phyloP scores from a whole-genome alignment of 2,888 invertebrate genomes.

The Chloroclystis v-ata region DNA sequence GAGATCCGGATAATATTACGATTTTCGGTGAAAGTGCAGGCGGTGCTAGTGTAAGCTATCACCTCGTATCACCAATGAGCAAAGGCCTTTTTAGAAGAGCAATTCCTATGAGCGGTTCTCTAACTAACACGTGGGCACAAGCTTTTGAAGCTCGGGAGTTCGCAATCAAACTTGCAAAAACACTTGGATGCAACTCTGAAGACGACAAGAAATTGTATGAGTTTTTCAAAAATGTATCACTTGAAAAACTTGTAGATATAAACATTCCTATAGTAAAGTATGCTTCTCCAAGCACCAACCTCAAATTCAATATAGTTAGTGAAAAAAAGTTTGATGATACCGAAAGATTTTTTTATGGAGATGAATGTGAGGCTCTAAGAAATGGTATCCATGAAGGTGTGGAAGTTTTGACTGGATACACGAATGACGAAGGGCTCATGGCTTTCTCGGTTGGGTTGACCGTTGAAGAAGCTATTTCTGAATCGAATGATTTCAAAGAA shows the following conservation, averaged over 20 bases:
- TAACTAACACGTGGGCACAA: slow-evolving; percentile 73
- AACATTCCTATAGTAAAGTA: slow-evolving; percentile 33
- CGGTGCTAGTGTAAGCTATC: slow-evolving; percentile 46
- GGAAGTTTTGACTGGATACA: slow-evolving; percentile 84
- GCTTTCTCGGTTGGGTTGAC: no score
- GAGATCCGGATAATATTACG: slow-evolving; percentile 60
- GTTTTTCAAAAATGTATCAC: slow-evolving; percentile 47
- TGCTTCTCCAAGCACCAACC: slow-evolving; percentile 28
- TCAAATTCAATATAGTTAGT: slow-evolving; percentile 36
- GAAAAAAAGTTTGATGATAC: slow-evolving; percentile 47
- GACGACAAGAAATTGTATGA: slow-evolving; percentile 46
- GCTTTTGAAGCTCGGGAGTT: slow-evolving; percentile 67
- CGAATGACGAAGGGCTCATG: slow-evolving; percentile 81
- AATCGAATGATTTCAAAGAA: no score
- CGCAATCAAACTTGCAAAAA: slow-evolving; percentile 43
- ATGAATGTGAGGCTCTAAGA: slow-evolving; percentile 49
- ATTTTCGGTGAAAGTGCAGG: slow-evolving; percentile 70
- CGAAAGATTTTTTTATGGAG: slow-evolving; percentile 49
- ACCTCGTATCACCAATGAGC: slow-evolving; percentile 63
- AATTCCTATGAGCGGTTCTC: slow-evolving; percentile 84
- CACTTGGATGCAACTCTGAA: slow-evolving; percentile 48
- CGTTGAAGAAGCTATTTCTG: no score
- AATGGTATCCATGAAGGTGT: slow-evolving; percentile 68
- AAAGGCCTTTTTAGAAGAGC: slow-evolving; percentile 62
- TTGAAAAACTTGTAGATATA: slow-evolving; percentile 35